Base-by-base conservation (phyloP, 2,888 invertebrate genomes). In the Camponotus fellah region DNA sequence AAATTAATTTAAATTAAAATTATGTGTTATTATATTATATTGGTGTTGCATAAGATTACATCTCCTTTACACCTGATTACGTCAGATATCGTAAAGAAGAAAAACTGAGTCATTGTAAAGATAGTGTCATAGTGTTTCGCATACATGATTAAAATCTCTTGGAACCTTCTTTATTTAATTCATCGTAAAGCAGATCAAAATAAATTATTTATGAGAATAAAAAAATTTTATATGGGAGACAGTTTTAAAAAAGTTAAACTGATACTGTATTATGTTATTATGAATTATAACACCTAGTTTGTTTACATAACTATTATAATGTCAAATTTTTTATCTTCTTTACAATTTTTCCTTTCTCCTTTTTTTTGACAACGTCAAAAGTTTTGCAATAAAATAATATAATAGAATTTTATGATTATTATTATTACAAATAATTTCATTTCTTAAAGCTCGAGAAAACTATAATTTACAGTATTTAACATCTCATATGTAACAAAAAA, bases 21-120 rank as follows among this genome's bases (percentile, higher is more conserved):
- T 17, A 0, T 26, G 1, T 43, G 17, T n/a, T n/a, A n/a, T n/a
- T n/a, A n/a, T n/a, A n/a, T n/a, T n/a, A n/a, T n/a, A n/a, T n/a
- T n/a, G n/a, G 1, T 43, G 17, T 32, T 60, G 14, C 5, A 14
- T 60, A 32, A 49, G n/a, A 49, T 49, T 49, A 65, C 9, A 37
- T 58, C 56, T 3, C 4, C 43, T 2, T 26, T 26, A 26, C 26
- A 26, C 26, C 43, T 21, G 56, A 77, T 40, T 32, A 26, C 53
- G 58, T 64, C n/a, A 46, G 71, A 80, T 80, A 64, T n/a, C 10
- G 14, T 58, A 60, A 43, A 3, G 6, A 34, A 17, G 10, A 72
- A 43, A 10, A 60, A 49, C 21, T 87, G 83, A 82, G 8, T 86
- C 86, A 86, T 56, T 64, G 43, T 66, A 53, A 66, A 26, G 26